Evolutionary conservation across 2,888 invertebrate genomes (phyloP), one percentile per base, ranked within the genome.

Genomic region (Anarsia innoxiella): DNA sequence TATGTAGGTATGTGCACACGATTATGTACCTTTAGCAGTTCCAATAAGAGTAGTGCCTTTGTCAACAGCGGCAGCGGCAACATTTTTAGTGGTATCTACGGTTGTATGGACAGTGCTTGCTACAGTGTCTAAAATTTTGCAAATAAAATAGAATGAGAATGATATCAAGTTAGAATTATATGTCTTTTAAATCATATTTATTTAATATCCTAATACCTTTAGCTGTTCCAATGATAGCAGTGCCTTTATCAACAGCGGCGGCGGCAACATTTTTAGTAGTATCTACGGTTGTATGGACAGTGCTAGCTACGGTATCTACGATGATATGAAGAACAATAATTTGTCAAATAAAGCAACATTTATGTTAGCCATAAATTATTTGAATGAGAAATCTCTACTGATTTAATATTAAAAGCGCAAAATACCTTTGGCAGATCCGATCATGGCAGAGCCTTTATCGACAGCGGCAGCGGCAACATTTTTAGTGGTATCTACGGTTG

Each of bases 371-470:
- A n/a, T n/a, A 19, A 19, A 19, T 19, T 19, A 5, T 19, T 19
- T 19, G 4, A 19, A 19, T 8, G 19, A 5, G 19, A 19, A n/a
- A n/a, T n/a, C n/a, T n/a, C n/a, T n/a, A n/a, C n/a, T n/a, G n/a
- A n/a, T n/a, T n/a, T n/a, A n/a, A n/a, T n/a, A n/a, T n/a, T n/a
- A n/a, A n/a, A n/a, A n/a, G n/a, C n/a, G n/a, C 8, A 19, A 12
- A 35, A 31, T 48, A 56, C 54, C 70, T 73, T 71, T 67, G 27
- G 68, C 67, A 48, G 50, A 53, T 39, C 63, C 67, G 44, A 67
- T 53, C 35, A 67, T 26, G 28, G 64, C 51, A 10, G 50, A 46
- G 34, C 73, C 56, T 38, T 70, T 73, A 41, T 74, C 67, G 34
- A 60, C 51, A 31, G 64, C 64, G 11, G 65, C 59, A 12, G 60